Evolutionary conservation across 2,888 invertebrate genomes (phyloP), one percentile per base, ranked within the genome.

Genomic region (Leuctra nigra): DNA sequence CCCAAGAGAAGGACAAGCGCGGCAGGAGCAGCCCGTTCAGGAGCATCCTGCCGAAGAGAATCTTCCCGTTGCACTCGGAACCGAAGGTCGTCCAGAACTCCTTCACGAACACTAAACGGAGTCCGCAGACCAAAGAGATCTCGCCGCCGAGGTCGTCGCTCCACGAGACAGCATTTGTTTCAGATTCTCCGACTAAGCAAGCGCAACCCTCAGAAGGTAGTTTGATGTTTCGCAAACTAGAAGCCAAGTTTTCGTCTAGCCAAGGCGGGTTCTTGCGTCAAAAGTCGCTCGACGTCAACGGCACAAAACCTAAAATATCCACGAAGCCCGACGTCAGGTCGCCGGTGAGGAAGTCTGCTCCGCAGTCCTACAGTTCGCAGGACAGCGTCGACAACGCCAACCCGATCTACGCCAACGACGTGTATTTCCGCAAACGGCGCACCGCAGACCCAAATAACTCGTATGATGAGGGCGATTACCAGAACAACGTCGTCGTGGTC

Each of bases 131-230:
- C 9, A 33, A 36, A 13, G 59, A 56, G 6, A 23, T 53, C 22
- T 56, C 59, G 9, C 36, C 35, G 4, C n/a, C 29, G n/a, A 14
- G 36, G 4, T 24, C 38, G 16, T 57, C 60, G 13, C 20, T 60
- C 16, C 18, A 52, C n/a, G 60, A 60, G 48, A 60, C 60, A 1
- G 60, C 57, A 14, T 60, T 60, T 18, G 38, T 60, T 14, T 57
- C 60, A 4, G 29, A 38, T 22, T 29, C 50, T n/a, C 22, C 56
- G 14, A 25, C 54, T 22, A 11, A 13, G 24, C 24, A 23, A 24
- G n/a, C n/a, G n/a, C n/a, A n/a, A n/a, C n/a, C n/a, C n/a, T n/a
- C n/a, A n/a, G 50, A 39, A 6, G 25, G 24, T 11, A 46, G 18
- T 11, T 20, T 41, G 29, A 50, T 50, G 50, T 50, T 50, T 33